These are phyloP conservation scores for Cydia pomonella DNA, from an alignment of 1,140 invertebrate genomes.

Conservation along the genomic window DNA sequence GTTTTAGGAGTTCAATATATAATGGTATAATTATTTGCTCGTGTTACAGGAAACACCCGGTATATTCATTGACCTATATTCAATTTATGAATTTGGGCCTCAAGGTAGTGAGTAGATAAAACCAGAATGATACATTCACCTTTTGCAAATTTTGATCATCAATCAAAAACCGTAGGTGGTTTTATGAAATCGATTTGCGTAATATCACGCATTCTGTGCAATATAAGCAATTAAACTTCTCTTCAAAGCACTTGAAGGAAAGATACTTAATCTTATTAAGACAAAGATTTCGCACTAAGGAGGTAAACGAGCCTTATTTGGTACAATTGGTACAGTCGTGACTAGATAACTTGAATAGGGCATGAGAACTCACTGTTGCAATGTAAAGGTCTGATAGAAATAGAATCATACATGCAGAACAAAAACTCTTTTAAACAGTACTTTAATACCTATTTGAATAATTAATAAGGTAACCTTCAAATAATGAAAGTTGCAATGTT, in stretches of 20 bases:
- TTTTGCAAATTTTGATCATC: constrained; percentile 9
- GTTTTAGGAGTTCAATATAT: too few species aligned
- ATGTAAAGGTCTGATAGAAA: not conserved
- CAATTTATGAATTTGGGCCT: not conserved
- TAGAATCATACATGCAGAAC: not conserved
- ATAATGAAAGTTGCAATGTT: not conserved
- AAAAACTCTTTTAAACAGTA: not conserved
- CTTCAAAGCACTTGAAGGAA: not conserved
- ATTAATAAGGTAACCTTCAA: not conserved
- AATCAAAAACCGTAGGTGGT: not conserved
- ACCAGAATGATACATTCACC: constrained; percentile 1
- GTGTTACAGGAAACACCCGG: too few species aligned
- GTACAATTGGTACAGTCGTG: not conserved
- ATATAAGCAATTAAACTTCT: not conserved
- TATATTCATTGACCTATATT: not conserved
- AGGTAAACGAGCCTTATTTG: constrained; percentile 6
- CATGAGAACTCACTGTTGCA: not conserved
- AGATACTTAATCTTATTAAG: constrained; percentile 8
- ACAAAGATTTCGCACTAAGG: not conserved
- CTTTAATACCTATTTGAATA: not conserved
- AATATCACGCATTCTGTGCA: not conserved
- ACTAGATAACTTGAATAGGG: not conserved
- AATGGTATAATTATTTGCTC: too few species aligned
- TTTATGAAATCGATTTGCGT: constrained; percentile 7
- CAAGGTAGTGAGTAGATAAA: not conserved